Base-by-base conservation (phyloP, 2,113 vertebrate genomes). In the Sigmodon hispidus region DNA sequence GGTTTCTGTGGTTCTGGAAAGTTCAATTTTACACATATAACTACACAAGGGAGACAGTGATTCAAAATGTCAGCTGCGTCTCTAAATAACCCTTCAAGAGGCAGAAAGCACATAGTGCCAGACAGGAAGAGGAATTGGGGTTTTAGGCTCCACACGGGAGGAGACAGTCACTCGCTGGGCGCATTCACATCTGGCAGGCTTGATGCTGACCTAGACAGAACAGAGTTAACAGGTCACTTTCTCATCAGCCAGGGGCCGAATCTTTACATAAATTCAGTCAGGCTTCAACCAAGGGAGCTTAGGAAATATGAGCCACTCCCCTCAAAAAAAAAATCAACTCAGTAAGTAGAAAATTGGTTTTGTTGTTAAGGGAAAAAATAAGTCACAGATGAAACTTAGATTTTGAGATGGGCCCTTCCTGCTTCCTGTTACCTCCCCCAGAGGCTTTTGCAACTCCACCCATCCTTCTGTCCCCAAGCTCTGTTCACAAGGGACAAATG, bases 261-360 rank as follows among this genome's bases (percentile, higher is more conserved):
- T 16, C 40, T 73, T 76, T 29, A 22, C 34, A 59, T n/a, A 52
- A 22, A 63, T n/a, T 29, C 19, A 65, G 83, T 77, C 50, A 19
- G 45, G 21, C 4, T 75, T 73, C 83, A 6, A 12, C 40, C 26
- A 19, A 12, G 45, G 11, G 12, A 8, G 3, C 24, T 45, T 31
- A 17, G 81, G 80, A 92, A 45, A 52, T 19, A 12, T 17, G 65
- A 90, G 67, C 61, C 45, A 29, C 45, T 61, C 10, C 61, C 76
- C 57, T 81, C 40, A 11, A 52, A 94, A 76, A 70, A 94, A 76
- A 70, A 80, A 89, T 50, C 59, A 65, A n/a, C 13, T 87, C 16
- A 90, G 93, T 16, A 8, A 59, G n/a, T 43, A 59, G 79, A 43
- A 87, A 65, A 72, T n/a, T 0, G 34, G 34, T 77, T 90, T 40